phyloP scores from a whole-genome alignment of 1,140 invertebrate species.

The Zaprionus africanus region DNA sequence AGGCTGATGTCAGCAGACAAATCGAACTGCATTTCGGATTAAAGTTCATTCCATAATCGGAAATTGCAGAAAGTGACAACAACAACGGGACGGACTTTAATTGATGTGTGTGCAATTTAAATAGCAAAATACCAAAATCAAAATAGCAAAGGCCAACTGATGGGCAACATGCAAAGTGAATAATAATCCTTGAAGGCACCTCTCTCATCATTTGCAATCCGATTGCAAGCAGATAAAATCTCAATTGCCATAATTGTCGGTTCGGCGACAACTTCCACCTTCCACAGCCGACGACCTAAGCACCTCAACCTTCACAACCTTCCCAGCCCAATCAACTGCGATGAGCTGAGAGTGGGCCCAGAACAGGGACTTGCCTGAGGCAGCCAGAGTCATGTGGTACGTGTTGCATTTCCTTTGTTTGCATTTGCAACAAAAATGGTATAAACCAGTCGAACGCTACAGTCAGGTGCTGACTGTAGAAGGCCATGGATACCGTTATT shows the following conservation, averaged over 20 bases:
- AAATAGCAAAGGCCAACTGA: neutral
- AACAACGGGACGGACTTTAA: neutral
- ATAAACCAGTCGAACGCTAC: too few relatives aligned
- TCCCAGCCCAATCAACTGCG: too few relatives aligned
- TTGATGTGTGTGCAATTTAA: neutral
- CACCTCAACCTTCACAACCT: too few relatives aligned
- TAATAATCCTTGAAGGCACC: slow-evolving; percentile 24
- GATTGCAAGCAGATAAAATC: slow-evolving; percentile 34
- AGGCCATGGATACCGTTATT: too few relatives aligned
- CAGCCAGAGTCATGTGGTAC: slow-evolving; percentile 22
- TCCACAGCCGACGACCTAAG: neutral
- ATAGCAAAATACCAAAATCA: neutral
- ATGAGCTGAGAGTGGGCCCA: too few relatives aligned
- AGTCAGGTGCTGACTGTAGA: too few relatives aligned
- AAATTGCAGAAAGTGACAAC: neutral
- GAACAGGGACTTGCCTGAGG: neutral
- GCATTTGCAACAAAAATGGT: slow-evolving; percentile 32
- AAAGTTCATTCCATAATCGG: slow-evolving; percentile 1
- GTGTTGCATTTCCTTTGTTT: slow-evolving; percentile 41
- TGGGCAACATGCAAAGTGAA: neutral
- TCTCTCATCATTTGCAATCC: slow-evolving; percentile 17
- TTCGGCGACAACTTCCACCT: slow-evolving; percentile 26
- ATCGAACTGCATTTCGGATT: neutral
- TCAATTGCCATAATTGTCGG: slow-evolving; percentile 63
- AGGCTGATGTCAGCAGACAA: neutral